These are phyloP conservation scores for Pocillopora damicornis DNA, from an alignment of 64 coral and sea anemone species.

Conservation along the genomic window DNA sequence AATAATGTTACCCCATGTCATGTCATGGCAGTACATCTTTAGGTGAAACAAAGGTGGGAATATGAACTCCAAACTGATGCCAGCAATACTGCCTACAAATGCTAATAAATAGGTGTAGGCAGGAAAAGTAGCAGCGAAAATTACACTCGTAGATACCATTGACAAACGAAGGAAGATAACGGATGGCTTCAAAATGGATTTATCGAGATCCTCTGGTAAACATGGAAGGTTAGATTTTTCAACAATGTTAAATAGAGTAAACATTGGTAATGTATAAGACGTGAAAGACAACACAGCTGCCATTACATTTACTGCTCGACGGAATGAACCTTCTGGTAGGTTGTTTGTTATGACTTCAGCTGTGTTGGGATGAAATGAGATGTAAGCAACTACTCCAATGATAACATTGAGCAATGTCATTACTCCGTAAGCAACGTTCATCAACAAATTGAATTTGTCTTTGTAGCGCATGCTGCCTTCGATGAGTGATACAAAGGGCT, in stretches of 20 bases:
- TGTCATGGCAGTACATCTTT: constrained; percentile 72
- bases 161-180: constrained; percentile 48
- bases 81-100: constrained; percentile 80
- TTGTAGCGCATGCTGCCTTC: constrained; percentile 88
- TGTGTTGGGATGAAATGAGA: constrained; percentile 86
- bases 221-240: constrained; percentile 57
- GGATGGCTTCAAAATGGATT: constrained; percentile 37
- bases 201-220: constrained; percentile 49
- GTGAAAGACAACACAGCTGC: constrained; percentile 81
- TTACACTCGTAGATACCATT: constrained; percentile 54
- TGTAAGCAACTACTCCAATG: constrained; percentile 88
- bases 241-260: constrained; percentile 93
- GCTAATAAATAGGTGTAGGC: constrained; percentile 78
- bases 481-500: constrained; percentile 91
- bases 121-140: constrained; percentile 74
- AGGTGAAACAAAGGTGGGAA: constrained; percentile 88
- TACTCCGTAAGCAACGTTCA: constrained; percentile 69
- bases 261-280: constrained; percentile 95
- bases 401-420: constrained; percentile 91
- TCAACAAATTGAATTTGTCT: constrained; percentile 65
- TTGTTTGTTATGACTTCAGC: constrained; percentile 95
- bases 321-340: constrained; percentile 82
- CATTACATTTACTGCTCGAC: constrained; percentile 70
- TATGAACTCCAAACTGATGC: constrained; percentile 91
- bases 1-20: constrained; percentile 66